Base-by-base conservation (phyloP, 2,888 invertebrate species). In the Eilema sororculum region DNA sequence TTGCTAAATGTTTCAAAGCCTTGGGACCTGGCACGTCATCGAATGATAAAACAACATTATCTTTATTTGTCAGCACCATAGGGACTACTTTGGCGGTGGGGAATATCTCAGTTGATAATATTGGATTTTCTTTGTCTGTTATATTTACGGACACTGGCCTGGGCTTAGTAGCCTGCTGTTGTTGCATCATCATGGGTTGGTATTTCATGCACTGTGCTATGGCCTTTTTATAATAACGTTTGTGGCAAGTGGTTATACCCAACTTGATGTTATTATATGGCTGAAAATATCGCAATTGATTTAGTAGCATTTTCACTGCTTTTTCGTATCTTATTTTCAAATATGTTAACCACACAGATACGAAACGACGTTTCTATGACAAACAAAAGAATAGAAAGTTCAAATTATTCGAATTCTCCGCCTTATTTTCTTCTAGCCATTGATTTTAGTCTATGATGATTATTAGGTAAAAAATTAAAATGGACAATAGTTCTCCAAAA, bases 1-100 rank as follows among this genome's bases (percentile, higher is more conserved):
- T 96, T 10, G 96, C 96, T 80, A 96, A 91, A 63, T 96, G 89
- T 81, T 96, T 96, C 30, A 97, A 89, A 30, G 95, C 84, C 69
- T 92, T 92, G 0, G 97, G 97, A 0, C 97, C 97, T 0, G 97
- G 97, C 25, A 97, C 95, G 0, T 96, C 96, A 74, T 97, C 96
- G 84, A 97, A 97, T 0, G 96, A 87, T 62, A 95, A 86, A 68
- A 92, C 86, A 16, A 91, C 81, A 8, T 88, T 83, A 33, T 93
- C 93, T 70, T 91, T 93, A 71, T 85, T 88, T 66, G 86, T 80
- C n/a, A 90, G 70, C 60, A 92, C 76, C 87, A 92, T 88, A 37
- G 94, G 92, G 69, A 92, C 84, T 25, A 88, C 87, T 70, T 89
- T 84, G 5, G 88, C 70, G 5, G 90, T 67, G 12, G 92, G 84